A percentile compares a stretch with the other conserved stretches of the same genome.
Evolutionary conservation across 2,888 invertebrate species (phyloP).

Genomic region (Brachypterus glaber): DNA sequence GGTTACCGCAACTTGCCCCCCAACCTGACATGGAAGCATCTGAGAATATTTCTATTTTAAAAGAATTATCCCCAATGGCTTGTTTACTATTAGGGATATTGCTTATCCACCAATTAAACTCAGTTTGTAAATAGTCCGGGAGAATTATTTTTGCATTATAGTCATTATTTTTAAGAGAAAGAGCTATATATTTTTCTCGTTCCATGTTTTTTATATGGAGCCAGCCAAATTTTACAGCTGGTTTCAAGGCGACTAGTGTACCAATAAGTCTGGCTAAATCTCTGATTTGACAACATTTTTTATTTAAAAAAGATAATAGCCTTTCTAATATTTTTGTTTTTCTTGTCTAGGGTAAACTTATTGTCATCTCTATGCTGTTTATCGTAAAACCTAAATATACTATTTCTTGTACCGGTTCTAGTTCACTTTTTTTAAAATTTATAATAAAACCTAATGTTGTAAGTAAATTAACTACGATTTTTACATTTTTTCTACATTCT

Average conservation of each 20-base stretch:
- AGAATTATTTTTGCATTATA: neutral
- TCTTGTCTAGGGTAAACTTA: neutral
- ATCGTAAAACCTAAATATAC: neutral
- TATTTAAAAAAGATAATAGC: neutral
- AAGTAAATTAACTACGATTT: neutral
- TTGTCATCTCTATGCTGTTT: conserved; percentile 6
- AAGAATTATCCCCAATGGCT: neutral
- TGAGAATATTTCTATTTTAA: neutral
- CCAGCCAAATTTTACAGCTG: neutral
- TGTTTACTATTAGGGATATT: neutral
- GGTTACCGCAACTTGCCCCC: neutral
- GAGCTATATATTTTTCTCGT: neutral
- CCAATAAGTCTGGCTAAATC: neutral
- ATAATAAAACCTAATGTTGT: neutral
- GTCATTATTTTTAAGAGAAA: neutral
- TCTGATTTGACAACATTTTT: neutral
- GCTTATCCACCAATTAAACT: neutral
- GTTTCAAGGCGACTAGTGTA: neutral
- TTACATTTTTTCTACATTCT: neutral
- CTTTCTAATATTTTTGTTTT: neutral
- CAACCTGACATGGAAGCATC: neutral
- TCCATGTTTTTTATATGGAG: conserved; percentile 1
- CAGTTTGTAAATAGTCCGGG: neutral
- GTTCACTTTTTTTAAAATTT: conserved; percentile 1
- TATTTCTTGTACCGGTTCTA: neutral